phyloP scores from a whole-genome alignment of 2,113 vertebrate genomes.

The Gnathonemus longibarbis region DNA sequence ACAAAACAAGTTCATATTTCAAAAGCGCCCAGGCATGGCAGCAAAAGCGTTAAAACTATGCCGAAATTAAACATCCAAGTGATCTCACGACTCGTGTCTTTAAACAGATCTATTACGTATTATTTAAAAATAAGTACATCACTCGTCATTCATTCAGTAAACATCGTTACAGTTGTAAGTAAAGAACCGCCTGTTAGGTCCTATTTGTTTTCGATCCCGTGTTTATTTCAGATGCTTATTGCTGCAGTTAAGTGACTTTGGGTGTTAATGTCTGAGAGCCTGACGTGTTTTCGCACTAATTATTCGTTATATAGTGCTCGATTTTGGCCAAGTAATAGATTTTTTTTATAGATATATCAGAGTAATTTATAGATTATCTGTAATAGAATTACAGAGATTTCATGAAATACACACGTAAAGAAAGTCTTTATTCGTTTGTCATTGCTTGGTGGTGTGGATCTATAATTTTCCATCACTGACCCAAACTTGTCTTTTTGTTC shows the following conservation, averaged over 20 bases:
- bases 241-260: conserved; percentile 7
- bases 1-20: neutral
- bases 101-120: neutral
- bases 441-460: neutral
- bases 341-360: neutral
- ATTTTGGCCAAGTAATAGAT: neutral
- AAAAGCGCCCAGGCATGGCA: neutral
- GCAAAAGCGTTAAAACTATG: neutral
- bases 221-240: conserved; percentile 16
- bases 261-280: neutral
- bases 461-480: neutral
- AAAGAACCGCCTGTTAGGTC: neutral
- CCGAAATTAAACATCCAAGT: neutral
- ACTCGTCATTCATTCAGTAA: neutral
- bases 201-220: neutral
- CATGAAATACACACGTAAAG: neutral
- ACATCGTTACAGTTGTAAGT: neutral
- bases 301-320: neutral
- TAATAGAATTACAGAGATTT: neutral
- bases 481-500: neutral
- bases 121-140: neutral
- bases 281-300: neutral
- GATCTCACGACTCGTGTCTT: neutral
- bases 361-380: neutral
- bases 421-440: neutral